Conservation (phyloP, 2,888 invertebrate species). For the Apamea anceps region DNA sequence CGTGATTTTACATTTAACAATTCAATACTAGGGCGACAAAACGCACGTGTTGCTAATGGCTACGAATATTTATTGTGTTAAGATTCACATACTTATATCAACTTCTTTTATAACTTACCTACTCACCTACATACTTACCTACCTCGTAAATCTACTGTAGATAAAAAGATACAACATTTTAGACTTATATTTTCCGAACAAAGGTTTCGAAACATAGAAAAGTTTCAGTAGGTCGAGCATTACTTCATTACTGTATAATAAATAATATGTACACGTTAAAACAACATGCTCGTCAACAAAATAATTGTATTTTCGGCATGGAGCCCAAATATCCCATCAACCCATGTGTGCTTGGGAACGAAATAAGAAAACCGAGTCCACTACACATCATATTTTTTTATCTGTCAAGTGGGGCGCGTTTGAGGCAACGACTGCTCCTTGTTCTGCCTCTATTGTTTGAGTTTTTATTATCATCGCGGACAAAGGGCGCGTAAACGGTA, state of each 20-base stretch:
- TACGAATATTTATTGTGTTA: constrained; percentile 49
- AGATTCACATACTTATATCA: constrained; percentile 38
- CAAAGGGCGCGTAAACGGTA: constrained; percentile 90
- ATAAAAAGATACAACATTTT: neutral
- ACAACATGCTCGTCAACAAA: neutral
- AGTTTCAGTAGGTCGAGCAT: neutral
- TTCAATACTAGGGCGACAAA: constrained; percentile 74
- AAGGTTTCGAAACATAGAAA: neutral
- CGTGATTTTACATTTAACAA: constrained; percentile 80
- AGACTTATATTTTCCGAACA: neutral
- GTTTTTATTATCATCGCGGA: constrained; percentile 87
- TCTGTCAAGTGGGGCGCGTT: constrained; percentile 83
- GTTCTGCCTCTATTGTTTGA: constrained; percentile 85
- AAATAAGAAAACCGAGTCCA: constrained; percentile 80
- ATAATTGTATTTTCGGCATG: constrained; percentile 11
- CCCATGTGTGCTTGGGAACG: constrained; percentile 73
- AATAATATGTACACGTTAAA: neutral
- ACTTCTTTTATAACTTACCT: constrained; percentile 23
- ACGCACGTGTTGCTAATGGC: constrained; percentile 76
- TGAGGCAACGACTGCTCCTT: constrained; percentile 81
- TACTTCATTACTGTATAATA: neutral
- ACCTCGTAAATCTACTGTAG: neutral
- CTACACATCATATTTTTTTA: constrained; percentile 78
- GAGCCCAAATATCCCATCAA: constrained; percentile 37
- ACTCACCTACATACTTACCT: neutral